Evolutionary conservation across 2,113 vertebrate species (phyloP).

Genomic region (Planiliza haematocheilus): DNA sequence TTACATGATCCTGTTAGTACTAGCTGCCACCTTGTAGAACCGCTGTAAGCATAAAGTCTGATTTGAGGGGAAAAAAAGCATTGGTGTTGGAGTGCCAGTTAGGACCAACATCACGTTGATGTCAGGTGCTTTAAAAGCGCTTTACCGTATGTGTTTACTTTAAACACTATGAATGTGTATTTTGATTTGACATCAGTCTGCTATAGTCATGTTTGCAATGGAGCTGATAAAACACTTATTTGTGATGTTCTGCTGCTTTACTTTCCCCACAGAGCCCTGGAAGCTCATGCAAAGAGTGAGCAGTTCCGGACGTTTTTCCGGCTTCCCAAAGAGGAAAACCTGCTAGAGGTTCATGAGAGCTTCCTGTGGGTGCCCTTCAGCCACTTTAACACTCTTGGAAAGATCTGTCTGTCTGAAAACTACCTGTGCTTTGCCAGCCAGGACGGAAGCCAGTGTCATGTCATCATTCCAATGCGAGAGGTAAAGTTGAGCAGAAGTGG

Average conservation of each 20-base stretch:
- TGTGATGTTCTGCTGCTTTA: neutral
- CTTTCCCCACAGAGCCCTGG: conserved; percentile 87
- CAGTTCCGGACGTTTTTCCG: conserved; percentile 94
- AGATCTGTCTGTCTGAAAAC: conserved; percentile 95
- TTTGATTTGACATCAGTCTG: neutral
- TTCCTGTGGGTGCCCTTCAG: conserved; percentile 95
- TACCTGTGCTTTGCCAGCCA: conserved; percentile 97
- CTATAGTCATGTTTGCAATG: neutral
- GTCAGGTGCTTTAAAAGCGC: neutral
- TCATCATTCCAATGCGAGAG: conserved; percentile 94
- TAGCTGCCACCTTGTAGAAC: neutral
- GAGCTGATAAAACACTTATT: neutral
- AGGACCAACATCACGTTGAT: neutral
- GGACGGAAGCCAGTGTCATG: conserved; percentile 90
- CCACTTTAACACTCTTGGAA: conserved; percentile 91
- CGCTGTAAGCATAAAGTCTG: conserved; percentile 19
- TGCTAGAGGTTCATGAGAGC: conserved; percentile 94
- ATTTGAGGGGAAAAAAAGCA: conserved; percentile 1
- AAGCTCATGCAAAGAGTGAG: conserved; percentile 91
- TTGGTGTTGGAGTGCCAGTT: conserved; percentile 28
- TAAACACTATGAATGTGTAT: too few species aligned
- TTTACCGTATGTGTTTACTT: neutral
- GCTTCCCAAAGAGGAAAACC: conserved; percentile 90
- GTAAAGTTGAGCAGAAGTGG: conserved; percentile 72
- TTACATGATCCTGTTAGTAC: conserved; percentile 42